Percentiles rank a stretch among this genome's conserved stretches.
Evolutionary conservation across 2,888 invertebrate species (phyloP).

Genomic region (Pollenia labialis): DNA sequence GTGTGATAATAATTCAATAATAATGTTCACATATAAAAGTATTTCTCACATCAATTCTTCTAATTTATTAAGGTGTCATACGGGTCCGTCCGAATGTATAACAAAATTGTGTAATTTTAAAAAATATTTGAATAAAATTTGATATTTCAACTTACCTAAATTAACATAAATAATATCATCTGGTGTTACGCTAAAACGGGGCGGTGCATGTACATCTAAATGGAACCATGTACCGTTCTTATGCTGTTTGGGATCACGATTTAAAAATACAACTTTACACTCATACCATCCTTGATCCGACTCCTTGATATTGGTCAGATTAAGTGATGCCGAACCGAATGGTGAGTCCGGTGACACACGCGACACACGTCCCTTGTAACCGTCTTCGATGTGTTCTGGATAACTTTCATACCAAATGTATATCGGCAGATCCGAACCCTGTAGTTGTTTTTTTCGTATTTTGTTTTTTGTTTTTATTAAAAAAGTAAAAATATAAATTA

Average conservation of each 20-base stretch:
- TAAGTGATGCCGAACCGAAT: slow-evolving; percentile 96
- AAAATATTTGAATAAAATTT: neutral
- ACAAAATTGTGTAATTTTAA: too few relatives aligned
- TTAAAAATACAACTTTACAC: slow-evolving; percentile 97
- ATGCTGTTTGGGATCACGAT: slow-evolving; percentile 95
- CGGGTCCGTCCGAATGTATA: too few relatives aligned
- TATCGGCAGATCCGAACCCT: slow-evolving; percentile 98
- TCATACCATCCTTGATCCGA: slow-evolving; percentile 99
- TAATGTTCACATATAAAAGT: too few relatives aligned
- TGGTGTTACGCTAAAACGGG: slow-evolving; percentile 97
- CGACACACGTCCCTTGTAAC: slow-evolving; percentile 96
- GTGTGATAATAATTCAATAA: too few relatives aligned
- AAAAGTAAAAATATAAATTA: slow-evolving; percentile 59
- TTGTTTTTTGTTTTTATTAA: slow-evolving; percentile 43
- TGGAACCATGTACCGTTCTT: slow-evolving; percentile 99
- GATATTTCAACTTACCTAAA: slow-evolving; percentile 86
- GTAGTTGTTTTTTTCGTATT: slow-evolving; percentile 13
- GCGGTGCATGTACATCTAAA: slow-evolving; percentile 98
- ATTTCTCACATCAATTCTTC: too few relatives aligned
- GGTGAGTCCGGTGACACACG: slow-evolving; percentile 94
- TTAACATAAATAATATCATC: slow-evolving; percentile 98
- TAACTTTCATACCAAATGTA: slow-evolving; percentile 99
- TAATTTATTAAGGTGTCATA: too few relatives aligned
- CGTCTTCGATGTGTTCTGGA: slow-evolving; percentile 97
- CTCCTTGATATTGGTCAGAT: slow-evolving; percentile 96